Evolutionary conservation across 2,113 vertebrate species (phyloP).

Genomic region (Grantiella picta): DNA sequence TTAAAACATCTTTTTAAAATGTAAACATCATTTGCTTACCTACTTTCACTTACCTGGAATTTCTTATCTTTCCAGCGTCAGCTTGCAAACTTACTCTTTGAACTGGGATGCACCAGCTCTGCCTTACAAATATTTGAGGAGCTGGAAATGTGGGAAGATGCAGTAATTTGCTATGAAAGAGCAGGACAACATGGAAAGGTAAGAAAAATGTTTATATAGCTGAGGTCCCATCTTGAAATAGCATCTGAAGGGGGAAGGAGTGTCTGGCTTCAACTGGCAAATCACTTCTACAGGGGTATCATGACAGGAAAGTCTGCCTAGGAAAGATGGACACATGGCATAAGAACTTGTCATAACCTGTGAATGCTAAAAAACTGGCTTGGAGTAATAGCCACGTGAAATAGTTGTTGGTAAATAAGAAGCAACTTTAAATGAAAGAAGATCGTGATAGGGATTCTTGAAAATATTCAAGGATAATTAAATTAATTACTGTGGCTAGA

Average conservation of each 20-base stretch:
- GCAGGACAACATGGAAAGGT: constrained; percentile 95
- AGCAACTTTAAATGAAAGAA: not conserved
- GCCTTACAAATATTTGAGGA: constrained; percentile 90
- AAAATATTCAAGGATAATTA: not conserved
- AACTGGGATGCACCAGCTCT: constrained; percentile 89
- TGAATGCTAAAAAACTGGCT: not conserved
- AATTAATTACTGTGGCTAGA: not conserved
- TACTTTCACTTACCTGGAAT: not conserved
- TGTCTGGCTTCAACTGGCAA: not conserved
- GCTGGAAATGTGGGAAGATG: constrained; percentile 96
- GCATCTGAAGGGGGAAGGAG: not conserved
- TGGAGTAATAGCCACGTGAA: not conserved
- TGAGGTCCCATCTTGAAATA: not conserved
- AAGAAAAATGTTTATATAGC: not conserved
- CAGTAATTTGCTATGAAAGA: constrained; percentile 90
- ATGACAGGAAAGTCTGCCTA: not conserved
- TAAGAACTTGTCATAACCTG: not conserved
- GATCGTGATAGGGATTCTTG: not conserved
- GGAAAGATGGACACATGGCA: not conserved
- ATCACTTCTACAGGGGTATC: not conserved
- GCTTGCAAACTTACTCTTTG: constrained; percentile 86
- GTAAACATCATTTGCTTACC: not conserved
- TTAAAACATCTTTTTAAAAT: not conserved
- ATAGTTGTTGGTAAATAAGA: not conserved
- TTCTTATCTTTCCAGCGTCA: constrained; percentile 79